Percentiles rank a stretch among this genome's conserved stretches.
Conservation (phyloP, 2,797 vertebrate genomes). For the Meda fulgida region DNA sequence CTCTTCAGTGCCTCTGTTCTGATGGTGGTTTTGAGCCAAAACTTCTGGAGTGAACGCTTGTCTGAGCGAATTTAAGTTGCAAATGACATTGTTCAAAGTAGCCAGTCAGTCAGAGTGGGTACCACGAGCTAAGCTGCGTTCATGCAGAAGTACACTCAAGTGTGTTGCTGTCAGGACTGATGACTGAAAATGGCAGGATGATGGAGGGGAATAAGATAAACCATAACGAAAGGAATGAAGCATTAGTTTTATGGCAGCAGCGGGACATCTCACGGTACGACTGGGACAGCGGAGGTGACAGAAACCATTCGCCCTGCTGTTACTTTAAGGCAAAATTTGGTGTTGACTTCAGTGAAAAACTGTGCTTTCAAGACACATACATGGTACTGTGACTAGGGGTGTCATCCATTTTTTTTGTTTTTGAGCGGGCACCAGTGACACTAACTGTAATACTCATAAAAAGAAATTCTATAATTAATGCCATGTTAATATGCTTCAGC, state of each 20-base stretch:
- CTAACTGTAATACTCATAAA: background rate
- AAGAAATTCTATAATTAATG: background rate
- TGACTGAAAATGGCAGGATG: constrained; percentile 29
- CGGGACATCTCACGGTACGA: background rate
- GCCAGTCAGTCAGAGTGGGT: constrained; percentile 34
- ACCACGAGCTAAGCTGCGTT: constrained; percentile 40
- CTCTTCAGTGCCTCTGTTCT: constrained; percentile 9
- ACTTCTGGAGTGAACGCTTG: constrained; percentile 40
- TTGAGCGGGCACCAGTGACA: background rate
- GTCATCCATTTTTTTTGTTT: background rate
- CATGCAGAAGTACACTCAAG: constrained; percentile 36
- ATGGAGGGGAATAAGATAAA: constrained; percentile 34
- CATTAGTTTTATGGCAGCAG: constrained; percentile 21
- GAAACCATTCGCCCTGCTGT: constrained; percentile 2
- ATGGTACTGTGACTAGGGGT: background rate
- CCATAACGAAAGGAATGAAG: constrained; percentile 33
- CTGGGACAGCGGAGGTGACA: constrained; percentile 17
- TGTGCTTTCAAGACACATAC: background rate
- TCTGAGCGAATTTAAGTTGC: constrained; percentile 38
- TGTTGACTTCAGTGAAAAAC: constrained; percentile 7
- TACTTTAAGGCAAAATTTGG: background rate
- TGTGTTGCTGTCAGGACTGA: constrained; percentile 35
- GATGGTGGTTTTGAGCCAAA: constrained; percentile 23
- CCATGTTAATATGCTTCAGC: background rate
- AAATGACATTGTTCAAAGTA: constrained; percentile 40